Percentiles rank a stretch among this genome's conserved stretches.
These are phyloP conservation scores for Mesorhabditis sp. DNA, from an alignment of 2,888 invertebrate species.

Conservation along the genomic window DNA sequence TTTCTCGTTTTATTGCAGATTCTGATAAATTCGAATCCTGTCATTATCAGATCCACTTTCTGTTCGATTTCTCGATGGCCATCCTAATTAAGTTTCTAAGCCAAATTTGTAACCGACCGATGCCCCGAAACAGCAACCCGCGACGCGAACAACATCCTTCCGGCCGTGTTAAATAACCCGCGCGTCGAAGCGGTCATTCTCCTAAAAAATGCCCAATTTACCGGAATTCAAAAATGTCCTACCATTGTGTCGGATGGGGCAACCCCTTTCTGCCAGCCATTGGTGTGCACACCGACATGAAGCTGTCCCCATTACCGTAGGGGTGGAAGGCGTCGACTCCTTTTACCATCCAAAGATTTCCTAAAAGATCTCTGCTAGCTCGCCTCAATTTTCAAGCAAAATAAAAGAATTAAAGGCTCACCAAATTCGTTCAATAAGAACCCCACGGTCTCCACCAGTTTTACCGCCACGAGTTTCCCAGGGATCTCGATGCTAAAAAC, in stretches of 20 bases:
- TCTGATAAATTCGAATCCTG: too few relatives aligned
- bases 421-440: background rate
- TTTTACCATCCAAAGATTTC: slow-evolving; percentile 1
- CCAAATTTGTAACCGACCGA: background rate
- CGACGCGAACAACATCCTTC: background rate
- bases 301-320: background rate
- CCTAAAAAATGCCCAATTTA: background rate
- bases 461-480: background rate
- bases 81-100: too few relatives aligned
- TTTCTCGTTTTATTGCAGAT: too few relatives aligned
- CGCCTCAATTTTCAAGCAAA: too few relatives aligned
- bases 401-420: background rate
- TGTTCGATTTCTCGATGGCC: too few relatives aligned
- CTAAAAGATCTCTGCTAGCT: background rate
- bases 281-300: slow-evolving; percentile 2
- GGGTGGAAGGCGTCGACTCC: background rate
- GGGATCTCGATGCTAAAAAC: background rate
- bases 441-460: background rate
- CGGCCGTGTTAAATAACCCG: background rate
- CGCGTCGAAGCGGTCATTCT: background rate
- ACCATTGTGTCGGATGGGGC: background rate
- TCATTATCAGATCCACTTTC: too few relatives aligned
- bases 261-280: background rate
- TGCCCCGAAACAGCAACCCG: slow-evolving; percentile 6
- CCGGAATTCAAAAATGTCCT: background rate